phyloP scores from a whole-genome alignment of 1,140 invertebrate genomes.

The Oreohelix idahoensis region DNA sequence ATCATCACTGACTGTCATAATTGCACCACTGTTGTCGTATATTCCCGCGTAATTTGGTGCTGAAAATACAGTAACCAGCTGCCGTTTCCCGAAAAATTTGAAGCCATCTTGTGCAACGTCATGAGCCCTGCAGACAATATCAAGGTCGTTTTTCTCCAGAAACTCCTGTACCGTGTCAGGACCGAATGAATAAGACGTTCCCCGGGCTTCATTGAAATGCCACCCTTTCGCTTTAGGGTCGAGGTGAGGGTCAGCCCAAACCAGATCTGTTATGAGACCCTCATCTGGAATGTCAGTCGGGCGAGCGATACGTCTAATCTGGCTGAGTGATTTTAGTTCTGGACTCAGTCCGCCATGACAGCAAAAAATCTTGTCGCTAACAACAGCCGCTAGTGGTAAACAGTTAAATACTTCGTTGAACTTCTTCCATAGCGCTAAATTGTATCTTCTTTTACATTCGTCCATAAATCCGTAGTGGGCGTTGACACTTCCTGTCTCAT shows the following conservation, averaged over 20 bases:
- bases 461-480: slow-evolving; percentile 5
- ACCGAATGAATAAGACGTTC: slow-evolving; percentile 20
- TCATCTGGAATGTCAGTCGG: slow-evolving; percentile 16
- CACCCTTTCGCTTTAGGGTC: slow-evolving; percentile 27
- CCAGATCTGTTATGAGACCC: slow-evolving; percentile 2
- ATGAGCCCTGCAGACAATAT: slow-evolving; percentile 24
- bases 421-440: background rate
- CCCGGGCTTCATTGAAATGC: slow-evolving; percentile 14
- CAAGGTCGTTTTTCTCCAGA: slow-evolving; percentile 9
- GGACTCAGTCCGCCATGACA: slow-evolving; percentile 35
- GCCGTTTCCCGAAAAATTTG: slow-evolving; percentile 30
- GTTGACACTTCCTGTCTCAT: slow-evolving; percentile 18
- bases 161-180: slow-evolving; percentile 22
- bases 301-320: slow-evolving; percentile 8
- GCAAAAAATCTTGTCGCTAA: slow-evolving; percentile 26
- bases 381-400: slow-evolving; percentile 27
- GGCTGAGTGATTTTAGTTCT: background rate
- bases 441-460: slow-evolving; percentile 7
- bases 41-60: slow-evolving; percentile 13
- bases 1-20: slow-evolving; percentile 22
- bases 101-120: slow-evolving; percentile 26
- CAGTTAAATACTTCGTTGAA: slow-evolving; percentile 30
- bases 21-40: slow-evolving; percentile 26
- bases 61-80: slow-evolving; percentile 31
- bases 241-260: slow-evolving; percentile 32